Percentiles rank a stretch among this genome's conserved stretches.
Conservation (phyloP, 1,140 invertebrate species). For the Phymastichus coffea region DNA sequence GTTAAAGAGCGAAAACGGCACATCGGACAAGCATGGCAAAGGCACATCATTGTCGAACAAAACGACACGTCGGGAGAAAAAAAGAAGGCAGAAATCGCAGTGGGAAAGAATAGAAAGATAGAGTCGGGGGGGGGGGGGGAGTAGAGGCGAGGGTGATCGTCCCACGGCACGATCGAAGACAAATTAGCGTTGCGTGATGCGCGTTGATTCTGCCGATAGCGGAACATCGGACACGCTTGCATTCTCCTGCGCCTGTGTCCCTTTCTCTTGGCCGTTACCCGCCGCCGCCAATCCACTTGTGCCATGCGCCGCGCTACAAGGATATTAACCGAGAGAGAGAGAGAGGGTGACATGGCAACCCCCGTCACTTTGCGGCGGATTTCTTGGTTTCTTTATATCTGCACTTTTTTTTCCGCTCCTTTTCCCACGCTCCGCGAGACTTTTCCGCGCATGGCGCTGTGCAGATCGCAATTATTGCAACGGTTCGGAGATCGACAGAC, state of each 20-base stretch:
- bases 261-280: background rate
- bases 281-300: too few relatives aligned
- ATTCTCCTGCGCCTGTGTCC: conserved; percentile 19
- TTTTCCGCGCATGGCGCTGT: too few relatives aligned
- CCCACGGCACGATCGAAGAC: conserved; percentile 51
- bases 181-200: conserved; percentile 58
- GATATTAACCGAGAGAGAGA: background rate
- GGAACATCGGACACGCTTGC: conserved; percentile 50
- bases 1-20: background rate
- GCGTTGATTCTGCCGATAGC: conserved; percentile 55
- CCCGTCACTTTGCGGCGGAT: conserved; percentile 32
- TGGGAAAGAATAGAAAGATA: conserved; percentile 19
- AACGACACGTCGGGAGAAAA: conserved; percentile 5
- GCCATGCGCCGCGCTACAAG: too few relatives aligned
- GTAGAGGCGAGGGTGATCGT: background rate
- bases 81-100: conserved; percentile 6
- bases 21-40: conserved; percentile 12
- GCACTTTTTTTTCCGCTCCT: conserved; percentile 17
- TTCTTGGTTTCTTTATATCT: too few relatives aligned
- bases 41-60: conserved; percentile 24
- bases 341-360: conserved; percentile 40
- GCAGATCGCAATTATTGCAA: conserved; percentile 3
- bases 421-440: too few relatives aligned
- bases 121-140: background rate
- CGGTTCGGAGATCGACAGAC: too few relatives aligned